These are phyloP conservation scores for Cheilosia vulpina DNA, from an alignment of 2,888 invertebrate genomes.

Conservation along the genomic window DNA sequence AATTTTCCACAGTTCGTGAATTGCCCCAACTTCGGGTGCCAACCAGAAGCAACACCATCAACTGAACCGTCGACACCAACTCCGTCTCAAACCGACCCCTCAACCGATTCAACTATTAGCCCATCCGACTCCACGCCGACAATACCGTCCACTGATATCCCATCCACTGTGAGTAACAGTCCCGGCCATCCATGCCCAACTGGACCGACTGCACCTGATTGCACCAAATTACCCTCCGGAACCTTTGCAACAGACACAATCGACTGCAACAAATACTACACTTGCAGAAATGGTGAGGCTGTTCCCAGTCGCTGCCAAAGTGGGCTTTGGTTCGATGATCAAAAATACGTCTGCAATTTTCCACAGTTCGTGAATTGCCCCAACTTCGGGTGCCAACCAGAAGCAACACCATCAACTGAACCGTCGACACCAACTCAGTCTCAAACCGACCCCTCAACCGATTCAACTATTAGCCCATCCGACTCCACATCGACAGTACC, in stretches of 20 bases:
- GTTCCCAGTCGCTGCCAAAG: not conserved
- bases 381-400: not conserved
- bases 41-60: not conserved
- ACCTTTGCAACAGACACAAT: constrained; percentile 1
- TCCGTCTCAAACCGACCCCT: not conserved
- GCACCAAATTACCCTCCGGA: not conserved
- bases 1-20: constrained; percentile 21
- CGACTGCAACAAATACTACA: constrained; percentile 36
- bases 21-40: constrained; percentile 40
- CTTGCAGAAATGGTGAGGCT: constrained; percentile 2
- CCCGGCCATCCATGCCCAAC: not conserved
- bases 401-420: not conserved
- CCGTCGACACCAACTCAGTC: not conserved
- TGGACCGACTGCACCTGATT: constrained; percentile 7
- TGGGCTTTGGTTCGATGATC: constrained; percentile 34
- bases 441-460: too few relatives aligned
- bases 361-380: constrained; percentile 5
- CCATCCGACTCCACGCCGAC: not conserved
- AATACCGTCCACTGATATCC: not conserved
- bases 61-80: not conserved
- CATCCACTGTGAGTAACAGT: too few relatives aligned
- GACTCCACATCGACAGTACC: too few relatives aligned
- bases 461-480: too few relatives aligned
- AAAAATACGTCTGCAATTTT: not conserved
- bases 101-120: not conserved